Evolutionary conservation across 2,888 invertebrate species (phyloP), one percentile per base, ranked within the genome.

Genomic region (Boloria euphrosyne): DNA sequence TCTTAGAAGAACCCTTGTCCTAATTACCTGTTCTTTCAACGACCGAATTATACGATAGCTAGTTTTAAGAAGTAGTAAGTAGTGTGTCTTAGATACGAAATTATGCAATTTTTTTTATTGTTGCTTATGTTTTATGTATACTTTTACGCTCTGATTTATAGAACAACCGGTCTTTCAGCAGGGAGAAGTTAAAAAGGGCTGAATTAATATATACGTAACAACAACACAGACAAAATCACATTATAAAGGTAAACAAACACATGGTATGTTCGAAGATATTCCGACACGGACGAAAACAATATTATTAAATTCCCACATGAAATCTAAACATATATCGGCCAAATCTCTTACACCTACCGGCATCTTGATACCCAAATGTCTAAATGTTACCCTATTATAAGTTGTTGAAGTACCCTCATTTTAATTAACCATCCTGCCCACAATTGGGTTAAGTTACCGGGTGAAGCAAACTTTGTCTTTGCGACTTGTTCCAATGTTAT

Each of bases 361-460:
- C 18, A 50, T n/a, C n/a, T 22, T 13, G 38, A 43, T 44, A 51
- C 14, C 51, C 18, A 52, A 52, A 52, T 51, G 51, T 49, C 51
- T 16, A 58, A 59, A 51, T 13, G 62, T 66, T 68, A 51, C 62
- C 68, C 62, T 60, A 60, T 66, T 66, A 66, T 44, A 51, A 66
- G 68, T 68, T 60, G 27, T 52, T 10, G 22, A 66, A 68, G 47
- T 62, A 55, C 55, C 54, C 59, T 59, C 61, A 59, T 58, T 65
- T 68, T 68, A 68, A 68, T 65, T 65, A 68, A 68, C 61, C 58
- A 52, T 54, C 54, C 62, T 62, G 68, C 65, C 68, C 59, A 54
- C 62, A 65, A 58, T 44, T 61, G 31, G 43, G 47, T 62, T 43
- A 27, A 63, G 51, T 53, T 63, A 58, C 53, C 17, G 52, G 49